Conservation (phyloP, 2,888 invertebrate species). For the Macaria notata region DNA sequence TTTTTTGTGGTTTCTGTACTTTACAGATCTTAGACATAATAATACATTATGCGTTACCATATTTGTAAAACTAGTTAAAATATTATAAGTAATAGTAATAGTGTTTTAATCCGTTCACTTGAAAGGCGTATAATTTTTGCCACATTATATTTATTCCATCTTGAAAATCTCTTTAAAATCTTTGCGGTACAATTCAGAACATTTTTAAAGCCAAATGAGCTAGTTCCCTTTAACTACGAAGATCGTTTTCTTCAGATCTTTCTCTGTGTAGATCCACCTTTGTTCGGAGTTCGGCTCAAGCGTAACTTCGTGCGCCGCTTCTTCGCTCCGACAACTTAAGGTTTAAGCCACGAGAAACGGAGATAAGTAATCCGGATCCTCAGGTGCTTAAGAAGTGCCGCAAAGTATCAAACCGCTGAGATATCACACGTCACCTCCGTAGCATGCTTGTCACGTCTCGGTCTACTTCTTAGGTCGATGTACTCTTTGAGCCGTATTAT, state of each 20-base stretch:
- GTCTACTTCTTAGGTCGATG: not conserved
- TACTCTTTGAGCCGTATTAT: not conserved
- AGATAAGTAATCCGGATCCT: conserved; percentile 42
- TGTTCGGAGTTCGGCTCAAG: conserved; percentile 16
- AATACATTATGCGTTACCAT: too few species aligned
- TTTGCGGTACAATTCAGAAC: too few species aligned
- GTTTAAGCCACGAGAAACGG: conserved; percentile 23
- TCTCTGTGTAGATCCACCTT: conserved; percentile 3
- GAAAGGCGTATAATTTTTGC: too few species aligned
- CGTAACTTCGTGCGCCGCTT: conserved; percentile 36
- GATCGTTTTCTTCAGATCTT: conserved; percentile 1
- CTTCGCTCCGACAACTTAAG: conserved; percentile 39
- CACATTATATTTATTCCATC: too few species aligned
- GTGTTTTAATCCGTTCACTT: too few species aligned
- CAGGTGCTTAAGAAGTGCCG: conserved; percentile 32
- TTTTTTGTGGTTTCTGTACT: too few species aligned
- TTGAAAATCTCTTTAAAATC: too few species aligned
- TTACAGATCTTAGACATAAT: too few species aligned
- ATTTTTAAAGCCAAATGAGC: too few species aligned
- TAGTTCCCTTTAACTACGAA: too few species aligned
- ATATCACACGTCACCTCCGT: conserved; percentile 14
- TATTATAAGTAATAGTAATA: too few species aligned
- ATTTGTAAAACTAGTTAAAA: too few species aligned
- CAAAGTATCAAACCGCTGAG: conserved; percentile 22
- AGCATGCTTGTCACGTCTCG: conserved; percentile 5